Evolutionary conservation across 2,888 invertebrate genomes (phyloP), one percentile per base, ranked within the genome.

Genomic region (Erebia epiphron): DNA sequence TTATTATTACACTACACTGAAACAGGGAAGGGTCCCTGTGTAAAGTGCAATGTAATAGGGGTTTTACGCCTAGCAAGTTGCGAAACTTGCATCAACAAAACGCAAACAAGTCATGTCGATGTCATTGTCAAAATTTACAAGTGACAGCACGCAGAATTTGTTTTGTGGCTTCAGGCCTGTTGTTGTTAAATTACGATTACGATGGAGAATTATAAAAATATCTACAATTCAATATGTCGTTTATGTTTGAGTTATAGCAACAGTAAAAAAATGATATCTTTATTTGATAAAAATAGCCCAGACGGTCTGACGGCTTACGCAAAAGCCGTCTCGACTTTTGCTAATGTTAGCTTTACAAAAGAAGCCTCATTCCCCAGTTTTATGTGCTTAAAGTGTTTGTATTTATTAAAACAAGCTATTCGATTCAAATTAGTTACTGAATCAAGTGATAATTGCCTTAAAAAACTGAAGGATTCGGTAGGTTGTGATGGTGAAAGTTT

Each of bases 371-470:
- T 89, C 58, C 92, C 92, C 0, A 75, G 71, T 60, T 79, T 76
- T 70, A 86, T 92, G 83, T 92, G 92, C 73, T 76, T 76, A 58
- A 84, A 83, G 64, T 92, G 92, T 77, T 78, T 86, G 60, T 75
- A 76, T 73, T 77, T 85, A 68, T 76, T 92, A 61, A 87, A 87
- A 79, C 84, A 89, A 75, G 81, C 87, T n/a, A 85, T 90, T 60
- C 75, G 76, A 62, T 92, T 92, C 64, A 90, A 90, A 76, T 76
- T 87, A 26, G 86, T 78, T 60, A 89, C 91, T 69, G 88, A 91
- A 82, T 79, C 81, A 0, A 88, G 84, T 61, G 81, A 90, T 21
- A 80, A 79, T 66, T 75, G 54, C 75, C 85, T 73, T 50, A 70
- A 52, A 69, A 70, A 65, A 16, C 43, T 75, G 26, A 67, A 65